Evolutionary conservation across 2,113 vertebrate genomes (phyloP).

Genomic region (Noturus placidus): DNA sequence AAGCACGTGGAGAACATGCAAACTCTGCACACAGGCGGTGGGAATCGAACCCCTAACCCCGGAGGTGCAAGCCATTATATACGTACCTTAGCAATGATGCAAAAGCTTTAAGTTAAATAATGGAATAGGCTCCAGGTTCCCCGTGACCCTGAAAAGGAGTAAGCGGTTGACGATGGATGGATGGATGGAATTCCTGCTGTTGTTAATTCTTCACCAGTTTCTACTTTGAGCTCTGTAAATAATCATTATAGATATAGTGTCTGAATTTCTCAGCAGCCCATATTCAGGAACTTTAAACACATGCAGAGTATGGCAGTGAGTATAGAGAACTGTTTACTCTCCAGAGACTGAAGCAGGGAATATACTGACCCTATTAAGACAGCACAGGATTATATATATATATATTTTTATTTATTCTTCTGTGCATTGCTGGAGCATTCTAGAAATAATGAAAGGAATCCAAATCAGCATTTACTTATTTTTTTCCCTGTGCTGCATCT

Average conservation of each 20-base stretch:
- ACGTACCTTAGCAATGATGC: neutral
- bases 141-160: too few species aligned
- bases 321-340: slow-evolving; percentile 25
- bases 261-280: slow-evolving; percentile 16
- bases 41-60: too few species aligned
- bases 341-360: neutral
- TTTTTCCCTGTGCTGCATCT: neutral
- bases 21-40: too few species aligned
- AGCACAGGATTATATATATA: slow-evolving; percentile 28
- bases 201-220: neutral
- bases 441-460: slow-evolving; percentile 54
- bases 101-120: neutral
- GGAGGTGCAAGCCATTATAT: neutral
- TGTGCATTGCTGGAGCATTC: slow-evolving; percentile 23
- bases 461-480: neutral
- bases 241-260: neutral
- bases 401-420: neutral
- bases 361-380: slow-evolving; percentile 39
- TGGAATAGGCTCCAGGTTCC: too few species aligned
- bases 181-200: neutral
- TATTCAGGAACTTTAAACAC: slow-evolving; percentile 52
- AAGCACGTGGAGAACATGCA: too few species aligned
- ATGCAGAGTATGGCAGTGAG: slow-evolving; percentile 36
- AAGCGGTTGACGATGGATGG: too few species aligned
- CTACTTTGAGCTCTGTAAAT: neutral